Percentiles rank a stretch among this genome's conserved stretches.
Conservation (phyloP, 2,113 vertebrate genomes). For the Litocranius walleri region DNA sequence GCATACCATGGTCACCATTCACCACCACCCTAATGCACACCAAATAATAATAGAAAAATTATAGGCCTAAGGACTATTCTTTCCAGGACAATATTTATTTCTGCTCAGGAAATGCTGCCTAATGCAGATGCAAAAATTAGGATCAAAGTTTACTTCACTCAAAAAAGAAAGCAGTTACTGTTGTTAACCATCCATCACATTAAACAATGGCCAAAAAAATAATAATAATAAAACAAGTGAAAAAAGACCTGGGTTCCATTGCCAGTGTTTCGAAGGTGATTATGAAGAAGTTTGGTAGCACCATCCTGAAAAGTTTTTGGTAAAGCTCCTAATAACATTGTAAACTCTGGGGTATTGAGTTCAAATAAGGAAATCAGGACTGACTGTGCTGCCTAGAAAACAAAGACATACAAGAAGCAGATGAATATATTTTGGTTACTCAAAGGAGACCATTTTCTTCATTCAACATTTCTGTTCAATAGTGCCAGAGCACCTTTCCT, state of each 20-base stretch:
- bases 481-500: neutral
- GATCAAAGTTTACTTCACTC: neutral
- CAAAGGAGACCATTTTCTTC: neutral
- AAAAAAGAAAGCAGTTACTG: neutral
- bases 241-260: constrained; percentile 88
- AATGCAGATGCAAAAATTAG: neutral
- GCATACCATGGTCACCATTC: neutral
- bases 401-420: neutral
- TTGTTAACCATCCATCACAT: neutral
- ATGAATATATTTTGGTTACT: neutral
- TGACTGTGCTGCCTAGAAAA: constrained; percentile 91
- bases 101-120: neutral
- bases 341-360: constrained; percentile 98
- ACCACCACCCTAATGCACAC: neutral
- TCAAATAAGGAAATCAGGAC: constrained; percentile 97
- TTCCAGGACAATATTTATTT: neutral
- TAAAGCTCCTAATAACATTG: constrained; percentile 95
- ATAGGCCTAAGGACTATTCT: neutral
- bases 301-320: constrained; percentile 99
- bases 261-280: constrained; percentile 94
- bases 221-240: neutral
- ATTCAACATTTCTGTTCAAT: neutral
- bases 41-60: neutral
- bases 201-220: neutral
- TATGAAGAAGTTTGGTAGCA: constrained; percentile 96